Percentiles rank a stretch among this genome's conserved stretches.
Evolutionary conservation across 2,888 invertebrate genomes (phyloP).

Genomic region (Chrysotoxum bicinctum): DNA sequence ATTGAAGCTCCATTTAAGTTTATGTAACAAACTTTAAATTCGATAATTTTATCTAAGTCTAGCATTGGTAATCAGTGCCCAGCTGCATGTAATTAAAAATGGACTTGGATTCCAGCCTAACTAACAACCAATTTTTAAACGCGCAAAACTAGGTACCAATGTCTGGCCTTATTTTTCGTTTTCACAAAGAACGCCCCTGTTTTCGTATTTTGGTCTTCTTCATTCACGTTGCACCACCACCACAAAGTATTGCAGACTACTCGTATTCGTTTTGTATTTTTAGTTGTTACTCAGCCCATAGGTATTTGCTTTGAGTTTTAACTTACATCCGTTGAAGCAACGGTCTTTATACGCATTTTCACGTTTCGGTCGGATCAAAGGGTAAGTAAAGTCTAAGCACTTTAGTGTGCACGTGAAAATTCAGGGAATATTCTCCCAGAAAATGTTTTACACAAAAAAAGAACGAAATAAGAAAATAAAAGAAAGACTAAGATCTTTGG

Average conservation of each 20-base stretch:
- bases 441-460: neutral
- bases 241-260: neutral
- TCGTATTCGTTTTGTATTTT: neutral
- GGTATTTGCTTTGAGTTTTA: slow-evolving; percentile 63
- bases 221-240: neutral
- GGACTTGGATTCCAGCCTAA: too few relatives aligned
- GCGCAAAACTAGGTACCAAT: neutral
- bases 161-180: neutral
- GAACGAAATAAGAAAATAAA: neutral
- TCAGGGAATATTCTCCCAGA: slow-evolving; percentile 9
- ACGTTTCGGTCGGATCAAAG: slow-evolving; percentile 68
- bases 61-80: too few relatives aligned
- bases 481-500: slow-evolving; percentile 29
- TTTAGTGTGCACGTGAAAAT: slow-evolving; percentile 43
- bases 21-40: too few relatives aligned
- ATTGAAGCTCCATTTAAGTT: too few relatives aligned
- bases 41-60: too few relatives aligned
- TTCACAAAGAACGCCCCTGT: neutral
- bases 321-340: slow-evolving; percentile 63
- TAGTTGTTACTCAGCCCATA: slow-evolving; percentile 37
- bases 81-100: neutral
- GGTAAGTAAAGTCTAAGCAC: slow-evolving; percentile 38
- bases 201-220: neutral
- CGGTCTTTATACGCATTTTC: slow-evolving; percentile 70
- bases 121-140: too few relatives aligned